Base-by-base conservation (phyloP, 1,140 invertebrate genomes). In the Homarus americanus region DNA sequence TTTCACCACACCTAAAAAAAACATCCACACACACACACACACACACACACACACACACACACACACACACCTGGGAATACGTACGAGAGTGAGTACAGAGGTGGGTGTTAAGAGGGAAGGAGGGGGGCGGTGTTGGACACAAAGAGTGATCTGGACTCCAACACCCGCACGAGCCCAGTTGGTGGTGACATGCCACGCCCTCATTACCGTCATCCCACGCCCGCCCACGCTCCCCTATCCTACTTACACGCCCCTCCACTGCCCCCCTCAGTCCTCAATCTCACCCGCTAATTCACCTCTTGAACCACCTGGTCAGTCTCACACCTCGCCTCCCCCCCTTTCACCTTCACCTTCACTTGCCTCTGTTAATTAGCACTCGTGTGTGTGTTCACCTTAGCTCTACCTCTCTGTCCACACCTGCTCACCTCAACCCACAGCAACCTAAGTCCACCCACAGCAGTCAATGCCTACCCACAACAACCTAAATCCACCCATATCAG, bases 161-260 rank as follows among this genome's bases (percentile, higher is more conserved):
- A 38, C 40, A 85, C 15, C 34, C 58, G 82, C 82, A 83, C 82
- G 82, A 69, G 82, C 63, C 53, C 63, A 32, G 36, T 69, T 66
- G 82, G 82, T 69, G 82, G 82, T 83, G 82, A 83, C 58, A 41
- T 36, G 66, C 28, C 38, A 12, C 40, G 66, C 66, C 40, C 82
- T 85, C 82, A 85, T 85, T 85, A 85, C 82, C 66, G 36, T 9
- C 53, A 38, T n/a, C 17, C 40, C 63, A 34, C 82, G 4, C 82
- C 82, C 82, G 2, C 82, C 66, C 34, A 40, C 82, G 28, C 82
- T 44, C 82, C 9, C 82, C 40, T 38, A 10, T 10, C 82, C 69
- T 49, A 24, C 82, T 17, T 38, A 24, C 40, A 32, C n/a, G 78
- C 75, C n/a, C 40, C 36, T 58, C 38, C 82, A 36, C 66, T 83